phyloP scores from a whole-genome alignment of 2,797 vertebrate genomes.

The Chaunax sp. region DNA sequence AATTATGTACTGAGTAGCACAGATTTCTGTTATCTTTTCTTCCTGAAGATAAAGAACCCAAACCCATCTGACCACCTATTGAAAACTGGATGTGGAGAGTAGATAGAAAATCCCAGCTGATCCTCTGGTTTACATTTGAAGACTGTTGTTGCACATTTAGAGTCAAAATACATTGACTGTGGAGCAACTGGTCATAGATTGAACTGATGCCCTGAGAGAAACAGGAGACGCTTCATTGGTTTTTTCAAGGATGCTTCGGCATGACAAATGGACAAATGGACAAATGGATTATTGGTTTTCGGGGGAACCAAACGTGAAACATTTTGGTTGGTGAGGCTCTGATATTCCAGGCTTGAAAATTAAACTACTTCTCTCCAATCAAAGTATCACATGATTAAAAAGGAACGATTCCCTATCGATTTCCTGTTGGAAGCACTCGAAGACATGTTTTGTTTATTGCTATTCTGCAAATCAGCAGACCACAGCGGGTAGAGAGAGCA shows the following conservation, averaged over 20 bases:
- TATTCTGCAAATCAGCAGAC: conserved; percentile 69
- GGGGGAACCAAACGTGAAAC: conserved; percentile 17
- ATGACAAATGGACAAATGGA: conserved; percentile 24
- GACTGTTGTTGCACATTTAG: too few species aligned
- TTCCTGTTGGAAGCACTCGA: conserved; percentile 58
- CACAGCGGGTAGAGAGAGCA: conserved; percentile 61
- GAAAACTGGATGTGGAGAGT: neutral
- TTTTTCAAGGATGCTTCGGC: conserved; percentile 34
- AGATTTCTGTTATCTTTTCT: neutral
- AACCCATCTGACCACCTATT: too few species aligned
- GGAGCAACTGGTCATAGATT: conserved; percentile 4
- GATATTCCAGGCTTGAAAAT: conserved; percentile 31
- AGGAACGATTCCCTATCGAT: conserved; percentile 65
- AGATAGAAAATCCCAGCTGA: neutral
- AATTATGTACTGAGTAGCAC: too few species aligned
- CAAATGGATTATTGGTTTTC: conserved; percentile 32
- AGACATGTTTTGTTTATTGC: conserved; percentile 78
- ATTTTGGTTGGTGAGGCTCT: conserved; percentile 10
- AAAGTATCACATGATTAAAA: conserved; percentile 73
- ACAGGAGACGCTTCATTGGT: conserved; percentile 16
- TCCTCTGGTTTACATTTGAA: too few species aligned
- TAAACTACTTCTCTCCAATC: conserved; percentile 34
- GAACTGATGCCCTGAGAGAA: conserved; percentile 13
- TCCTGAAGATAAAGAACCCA: too few species aligned
- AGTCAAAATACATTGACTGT: too few species aligned